phyloP scores from a whole-genome alignment of 2,113 vertebrate genomes.

The Acinonyx jubatus region DNA sequence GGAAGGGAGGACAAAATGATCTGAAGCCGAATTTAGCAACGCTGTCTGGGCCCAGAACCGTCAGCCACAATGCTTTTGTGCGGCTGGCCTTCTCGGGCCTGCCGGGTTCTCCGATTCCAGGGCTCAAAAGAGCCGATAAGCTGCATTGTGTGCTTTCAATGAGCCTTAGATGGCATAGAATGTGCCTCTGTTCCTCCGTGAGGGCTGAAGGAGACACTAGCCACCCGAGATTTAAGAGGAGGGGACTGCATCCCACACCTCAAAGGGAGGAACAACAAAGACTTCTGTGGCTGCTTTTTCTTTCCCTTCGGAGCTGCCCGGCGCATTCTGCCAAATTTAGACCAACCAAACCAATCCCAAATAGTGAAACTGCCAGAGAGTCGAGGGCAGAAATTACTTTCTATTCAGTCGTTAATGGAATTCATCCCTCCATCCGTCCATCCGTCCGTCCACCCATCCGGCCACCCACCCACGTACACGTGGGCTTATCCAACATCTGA shows the following conservation, averaged over 20 bases:
- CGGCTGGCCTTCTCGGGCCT: background rate
- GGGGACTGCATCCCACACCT: background rate
- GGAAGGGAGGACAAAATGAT: too few relatives aligned
- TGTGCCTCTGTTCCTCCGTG: fast-evolving
- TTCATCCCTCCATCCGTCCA: too few relatives aligned
- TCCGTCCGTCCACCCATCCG: background rate
- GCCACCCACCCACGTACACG: background rate
- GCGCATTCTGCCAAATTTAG: background rate
- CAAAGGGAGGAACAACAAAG: background rate
- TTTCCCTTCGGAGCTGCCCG: background rate
- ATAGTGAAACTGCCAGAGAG: background rate
- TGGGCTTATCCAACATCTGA: fast-evolving
- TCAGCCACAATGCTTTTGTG: background rate
- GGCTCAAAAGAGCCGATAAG: background rate
- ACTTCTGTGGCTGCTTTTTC: background rate
- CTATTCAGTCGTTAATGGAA: background rate
- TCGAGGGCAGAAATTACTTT: background rate
- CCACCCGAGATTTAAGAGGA: fast-evolving
- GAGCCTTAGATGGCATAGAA: fast-evolving
- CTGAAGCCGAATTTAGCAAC: background rate
- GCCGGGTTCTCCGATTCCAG: background rate
- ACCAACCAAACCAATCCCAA: background rate
- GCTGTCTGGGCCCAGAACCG: fast-evolving
- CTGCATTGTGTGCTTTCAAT: fast-evolving
- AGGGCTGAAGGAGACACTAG: fast-evolving